Evolutionary conservation across 1,140 invertebrate species (phyloP).

Genomic region (Achroia grisella): DNA sequence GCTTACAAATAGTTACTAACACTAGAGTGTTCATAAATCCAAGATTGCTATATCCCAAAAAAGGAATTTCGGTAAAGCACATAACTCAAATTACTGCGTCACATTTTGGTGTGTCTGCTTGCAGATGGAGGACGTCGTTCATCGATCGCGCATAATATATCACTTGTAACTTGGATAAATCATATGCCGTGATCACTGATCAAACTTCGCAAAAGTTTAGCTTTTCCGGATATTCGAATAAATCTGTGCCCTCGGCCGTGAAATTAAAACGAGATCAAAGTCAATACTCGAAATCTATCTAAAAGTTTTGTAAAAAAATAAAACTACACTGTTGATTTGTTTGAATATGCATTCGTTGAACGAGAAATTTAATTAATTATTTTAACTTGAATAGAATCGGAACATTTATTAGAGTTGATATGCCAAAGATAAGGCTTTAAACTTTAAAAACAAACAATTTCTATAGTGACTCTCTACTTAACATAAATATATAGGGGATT

Average conservation of each 20-base stretch:
- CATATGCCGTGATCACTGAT: slow-evolving; percentile 36
- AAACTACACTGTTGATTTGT: slow-evolving; percentile 13
- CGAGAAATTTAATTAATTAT: too few relatives aligned
- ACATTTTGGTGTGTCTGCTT: slow-evolving; percentile 13
- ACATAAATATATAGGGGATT: too few relatives aligned
- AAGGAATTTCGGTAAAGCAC: slow-evolving; percentile 15
- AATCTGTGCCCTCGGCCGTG: slow-evolving; percentile 31
- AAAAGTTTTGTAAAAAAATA: slow-evolving; percentile 21
- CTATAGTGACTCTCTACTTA: too few relatives aligned
- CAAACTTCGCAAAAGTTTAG: slow-evolving; percentile 36
- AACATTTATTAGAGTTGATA: too few relatives aligned
- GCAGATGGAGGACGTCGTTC: background rate
- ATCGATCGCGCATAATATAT: slow-evolving; percentile 23
- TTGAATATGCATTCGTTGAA: slow-evolving; percentile 20
- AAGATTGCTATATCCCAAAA: slow-evolving; percentile 5
- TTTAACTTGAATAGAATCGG: too few relatives aligned
- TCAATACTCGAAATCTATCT: slow-evolving; percentile 29
- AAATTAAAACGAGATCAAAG: slow-evolving; percentile 39
- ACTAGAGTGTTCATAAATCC: slow-evolving; percentile 1
- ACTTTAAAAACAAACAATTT: too few relatives aligned
- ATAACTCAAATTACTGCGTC: slow-evolving; percentile 20
- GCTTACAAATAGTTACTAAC: too few relatives aligned
- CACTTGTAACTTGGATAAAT: slow-evolving; percentile 25
- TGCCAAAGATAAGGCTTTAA: too few relatives aligned
- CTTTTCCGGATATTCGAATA: slow-evolving; percentile 38